Evolutionary conservation across 2,113 vertebrate genomes (phyloP).

Genomic region (Pseudolaguvia tuberculata): DNA sequence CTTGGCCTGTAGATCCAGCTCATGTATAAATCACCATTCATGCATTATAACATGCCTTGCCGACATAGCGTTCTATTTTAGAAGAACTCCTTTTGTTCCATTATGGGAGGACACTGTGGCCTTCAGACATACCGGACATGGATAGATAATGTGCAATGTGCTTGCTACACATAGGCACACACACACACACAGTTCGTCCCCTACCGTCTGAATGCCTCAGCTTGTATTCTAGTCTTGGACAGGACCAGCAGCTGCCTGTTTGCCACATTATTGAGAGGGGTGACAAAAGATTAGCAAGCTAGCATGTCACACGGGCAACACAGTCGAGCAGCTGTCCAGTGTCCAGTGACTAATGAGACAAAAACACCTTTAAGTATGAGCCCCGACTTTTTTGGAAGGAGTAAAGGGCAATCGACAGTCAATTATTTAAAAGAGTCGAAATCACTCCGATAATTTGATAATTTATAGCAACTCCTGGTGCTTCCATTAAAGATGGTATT

Average conservation of each 20-base stretch:
- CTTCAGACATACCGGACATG: conserved; percentile 55
- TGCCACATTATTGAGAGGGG: conserved; percentile 62
- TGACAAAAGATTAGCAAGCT: conserved; percentile 61
- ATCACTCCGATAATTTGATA: conserved; percentile 37
- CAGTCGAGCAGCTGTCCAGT: conserved; percentile 24
- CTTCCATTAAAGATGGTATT: neutral
- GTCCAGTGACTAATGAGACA: conserved; percentile 1
- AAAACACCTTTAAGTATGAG: neutral
- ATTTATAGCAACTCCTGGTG: neutral
- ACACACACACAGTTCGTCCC: neutral
- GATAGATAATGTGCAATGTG: conserved; percentile 46
- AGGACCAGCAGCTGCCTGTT: conserved; percentile 49
- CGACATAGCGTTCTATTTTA: conserved; percentile 64
- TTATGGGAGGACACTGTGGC: conserved; percentile 47
- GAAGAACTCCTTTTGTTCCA: conserved; percentile 48
- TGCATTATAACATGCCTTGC: conserved; percentile 50
- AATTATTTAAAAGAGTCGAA: conserved; percentile 24
- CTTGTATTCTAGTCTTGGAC: conserved; percentile 13
- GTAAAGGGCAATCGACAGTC: conserved; percentile 33
- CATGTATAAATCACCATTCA: conserved; percentile 45
- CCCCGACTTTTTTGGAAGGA: conserved; percentile 1
- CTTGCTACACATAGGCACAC: conserved; percentile 19
- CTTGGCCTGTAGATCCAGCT: conserved; percentile 1
- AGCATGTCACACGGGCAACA: conserved; percentile 21
- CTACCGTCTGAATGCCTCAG: neutral